phyloP scores from a whole-genome alignment of 2,113 vertebrate species.

The Orientallactaga bullata region DNA sequence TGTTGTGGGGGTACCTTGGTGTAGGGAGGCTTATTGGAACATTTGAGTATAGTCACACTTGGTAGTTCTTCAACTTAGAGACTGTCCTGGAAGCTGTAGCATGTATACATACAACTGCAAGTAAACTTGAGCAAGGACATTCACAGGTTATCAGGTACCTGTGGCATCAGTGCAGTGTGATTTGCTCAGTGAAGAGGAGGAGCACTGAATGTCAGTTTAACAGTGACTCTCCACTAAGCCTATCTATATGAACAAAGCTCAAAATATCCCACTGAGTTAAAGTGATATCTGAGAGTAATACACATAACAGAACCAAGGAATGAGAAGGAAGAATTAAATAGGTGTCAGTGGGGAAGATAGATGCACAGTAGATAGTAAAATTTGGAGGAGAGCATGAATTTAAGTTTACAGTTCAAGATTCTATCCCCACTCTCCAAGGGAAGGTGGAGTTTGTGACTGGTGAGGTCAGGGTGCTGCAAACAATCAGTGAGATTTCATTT shows the following conservation, averaged over 20 bases:
- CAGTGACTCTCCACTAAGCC: fast-evolving
- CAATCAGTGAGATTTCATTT: not conserved
- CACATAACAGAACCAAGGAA: not conserved
- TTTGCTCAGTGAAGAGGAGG: too few relatives aligned
- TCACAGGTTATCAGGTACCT: not conserved
- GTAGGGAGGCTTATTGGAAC: too few relatives aligned
- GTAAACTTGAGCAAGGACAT: not conserved
- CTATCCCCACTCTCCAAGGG: not conserved
- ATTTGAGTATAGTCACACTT: not conserved
- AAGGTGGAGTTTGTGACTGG: not conserved
- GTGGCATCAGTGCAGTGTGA: fast-evolving
- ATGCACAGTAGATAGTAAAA: not conserved
- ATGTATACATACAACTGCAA: not conserved
- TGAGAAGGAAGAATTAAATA: not conserved
- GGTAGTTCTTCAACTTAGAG: not conserved
- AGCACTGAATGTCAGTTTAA: fast-evolving
- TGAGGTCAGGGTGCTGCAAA: not conserved
- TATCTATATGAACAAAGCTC: too few relatives aligned
- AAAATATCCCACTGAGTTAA: too few relatives aligned
- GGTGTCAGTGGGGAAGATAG: fast-evolving
- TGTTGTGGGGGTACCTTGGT: not conserved
- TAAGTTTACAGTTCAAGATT: not conserved
- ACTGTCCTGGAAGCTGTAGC: not conserved
- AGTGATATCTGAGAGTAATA: not conserved
- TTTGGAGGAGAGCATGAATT: not conserved